Base-by-base conservation (phyloP, 2,888 invertebrate genomes). In the Sphinx pinastri region DNA sequence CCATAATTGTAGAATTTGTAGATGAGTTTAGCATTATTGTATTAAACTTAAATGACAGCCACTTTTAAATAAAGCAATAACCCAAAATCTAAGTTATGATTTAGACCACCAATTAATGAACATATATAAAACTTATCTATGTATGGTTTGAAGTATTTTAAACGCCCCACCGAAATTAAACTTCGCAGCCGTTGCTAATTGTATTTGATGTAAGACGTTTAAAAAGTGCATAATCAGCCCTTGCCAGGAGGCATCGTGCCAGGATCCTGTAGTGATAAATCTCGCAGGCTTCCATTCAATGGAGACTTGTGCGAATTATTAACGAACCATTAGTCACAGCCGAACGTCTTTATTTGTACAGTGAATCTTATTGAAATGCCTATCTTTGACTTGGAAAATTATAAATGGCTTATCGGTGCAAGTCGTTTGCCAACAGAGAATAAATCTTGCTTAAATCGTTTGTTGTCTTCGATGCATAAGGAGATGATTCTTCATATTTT, bases 201-300 rank as follows among this genome's bases (percentile, higher is more conserved):
- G 80, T 81, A 77, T 81, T 78, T 80, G 75, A 80, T 78, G 75
- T 80, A 78, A 74, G 77, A 81, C 83, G 81, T 86, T 85, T 86
- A 81, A 89, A 88, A 86, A 87, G 80, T 90, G 89, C 88, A 87
- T 88, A 88, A 90, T 89, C 88, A 87, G 84, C 85, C 83, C 77
- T 80, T 90, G 91, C 92, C 91, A 92, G 87, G 86, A 88, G 93
- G 93, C 92, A 92, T 88, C 88, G 90, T 93, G 93, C 93, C 93
- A 93, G 90, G 82, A 87, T 83, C 84, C 90, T 90, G 91, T 89
- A 89, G 89, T 87, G 87, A 90, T 93, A 93, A 93, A 93, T 93
- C 92, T 90, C 81, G 81, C 85, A 79, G 85, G 87, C 86, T 84
- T 82, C 88, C 88, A 89, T 89, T 93, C 85, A 93, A 92, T 91